These are phyloP conservation scores for Anodontia alba DNA, from an alignment of 2,888 invertebrate species.

Conservation along the genomic window DNA sequence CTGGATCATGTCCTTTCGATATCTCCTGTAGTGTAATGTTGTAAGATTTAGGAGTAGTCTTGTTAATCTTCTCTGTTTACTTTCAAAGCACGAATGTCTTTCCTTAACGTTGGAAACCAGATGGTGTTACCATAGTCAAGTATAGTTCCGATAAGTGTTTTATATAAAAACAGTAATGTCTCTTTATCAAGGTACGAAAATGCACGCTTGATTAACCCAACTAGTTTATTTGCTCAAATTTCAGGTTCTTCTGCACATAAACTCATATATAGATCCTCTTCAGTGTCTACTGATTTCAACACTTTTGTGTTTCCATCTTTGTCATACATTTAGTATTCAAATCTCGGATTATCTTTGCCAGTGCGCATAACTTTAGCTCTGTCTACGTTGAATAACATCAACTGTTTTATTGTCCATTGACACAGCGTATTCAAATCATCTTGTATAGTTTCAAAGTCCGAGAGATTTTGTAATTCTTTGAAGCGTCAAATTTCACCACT, in stretches of 20 bases:
- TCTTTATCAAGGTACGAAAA: constrained; percentile 3
- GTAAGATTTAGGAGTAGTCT: constrained; percentile 29
- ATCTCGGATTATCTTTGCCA: neutral
- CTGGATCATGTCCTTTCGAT: constrained; percentile 28
- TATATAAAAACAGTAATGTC: constrained; percentile 4
- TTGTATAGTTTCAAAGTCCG: neutral
- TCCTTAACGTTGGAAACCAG: neutral
- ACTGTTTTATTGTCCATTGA: neutral
- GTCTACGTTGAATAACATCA: neutral
- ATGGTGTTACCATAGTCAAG: constrained; percentile 4
- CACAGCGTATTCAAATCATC: neutral
- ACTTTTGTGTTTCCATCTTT: constrained; percentile 14
- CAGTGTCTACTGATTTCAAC: neutral
- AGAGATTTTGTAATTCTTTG: neutral
- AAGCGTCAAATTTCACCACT: neutral
- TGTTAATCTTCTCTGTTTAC: constrained; percentile 11
- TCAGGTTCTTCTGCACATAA: neutral
- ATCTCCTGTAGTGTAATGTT: constrained; percentile 16
- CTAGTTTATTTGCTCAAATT: constrained; percentile 21
- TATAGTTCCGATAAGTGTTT: neutral
- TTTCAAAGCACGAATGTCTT: constrained; percentile 1
- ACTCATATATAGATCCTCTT: constrained; percentile 15
- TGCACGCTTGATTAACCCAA: constrained; percentile 16
- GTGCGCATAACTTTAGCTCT: neutral
- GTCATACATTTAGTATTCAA: constrained; percentile 3